A percentile compares a stretch with the other conserved stretches of the same genome.
phyloP scores from a whole-genome alignment of 2,797 vertebrate genomes.

The Helostoma temminkii region DNA sequence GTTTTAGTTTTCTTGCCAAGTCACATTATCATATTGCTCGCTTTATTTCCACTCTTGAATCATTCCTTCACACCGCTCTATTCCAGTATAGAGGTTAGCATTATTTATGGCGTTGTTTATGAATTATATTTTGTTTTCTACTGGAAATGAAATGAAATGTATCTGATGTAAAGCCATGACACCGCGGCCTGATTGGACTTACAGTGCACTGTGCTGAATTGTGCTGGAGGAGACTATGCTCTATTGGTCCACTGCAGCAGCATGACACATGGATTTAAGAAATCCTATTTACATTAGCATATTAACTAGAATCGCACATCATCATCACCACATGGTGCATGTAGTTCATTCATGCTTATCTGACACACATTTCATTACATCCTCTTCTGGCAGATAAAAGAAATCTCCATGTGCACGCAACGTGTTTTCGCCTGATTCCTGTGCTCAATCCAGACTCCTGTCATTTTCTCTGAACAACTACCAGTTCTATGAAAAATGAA shows the following conservation, averaged over 20 bases:
- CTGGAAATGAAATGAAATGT: slow-evolving; percentile 7
- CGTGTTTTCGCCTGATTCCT: slow-evolving; percentile 53
- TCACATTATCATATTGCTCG: slow-evolving; percentile 60
- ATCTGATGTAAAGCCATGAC: slow-evolving; percentile 16
- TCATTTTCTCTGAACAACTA: slow-evolving; percentile 63
- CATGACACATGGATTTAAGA: slow-evolving; percentile 70
- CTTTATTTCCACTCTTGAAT: slow-evolving; percentile 43
- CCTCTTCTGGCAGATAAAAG: slow-evolving; percentile 41
- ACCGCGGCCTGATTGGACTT: slow-evolving; percentile 21
- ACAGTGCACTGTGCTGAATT: slow-evolving; percentile 11
- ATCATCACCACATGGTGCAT: slow-evolving; percentile 55
- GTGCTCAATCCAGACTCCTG: slow-evolving; percentile 46
- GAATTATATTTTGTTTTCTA: slow-evolving; percentile 8
- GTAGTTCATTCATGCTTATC: slow-evolving; percentile 63
- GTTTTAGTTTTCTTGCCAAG: slow-evolving; percentile 59
- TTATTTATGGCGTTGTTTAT: slow-evolving; percentile 3
- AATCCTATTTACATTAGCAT: slow-evolving; percentile 72
- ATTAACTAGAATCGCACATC: slow-evolving; percentile 66
- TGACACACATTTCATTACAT: slow-evolving; percentile 63
- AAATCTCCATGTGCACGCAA: slow-evolving; percentile 48
- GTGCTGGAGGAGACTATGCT: slow-evolving; percentile 9
- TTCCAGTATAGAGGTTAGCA: slow-evolving; percentile 17
- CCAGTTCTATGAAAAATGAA: slow-evolving; percentile 76
- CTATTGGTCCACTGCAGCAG: slow-evolving; percentile 44
- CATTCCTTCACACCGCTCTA: slow-evolving; percentile 25